Conservation (phyloP, 2,797 vertebrate species). For the Phataginus tricuspis region DNA sequence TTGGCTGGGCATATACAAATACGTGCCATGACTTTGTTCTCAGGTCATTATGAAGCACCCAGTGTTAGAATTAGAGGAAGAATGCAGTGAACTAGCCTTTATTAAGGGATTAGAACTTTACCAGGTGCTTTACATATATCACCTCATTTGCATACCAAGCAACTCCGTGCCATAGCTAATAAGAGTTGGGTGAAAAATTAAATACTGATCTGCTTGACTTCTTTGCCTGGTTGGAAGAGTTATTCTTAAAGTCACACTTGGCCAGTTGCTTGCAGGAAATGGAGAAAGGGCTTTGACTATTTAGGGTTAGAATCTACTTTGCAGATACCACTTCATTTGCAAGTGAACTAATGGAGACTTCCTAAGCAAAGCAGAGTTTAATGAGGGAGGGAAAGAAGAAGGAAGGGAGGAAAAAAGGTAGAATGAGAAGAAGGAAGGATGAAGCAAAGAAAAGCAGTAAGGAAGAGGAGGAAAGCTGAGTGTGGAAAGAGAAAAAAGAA, state of each 20-base stretch:
- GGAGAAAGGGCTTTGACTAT: neutral
- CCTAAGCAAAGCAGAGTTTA: neutral
- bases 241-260: constrained; percentile 4
- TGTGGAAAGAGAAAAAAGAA: neutral
- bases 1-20: neutral
- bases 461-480: neutral
- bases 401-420: neutral
- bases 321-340: neutral
- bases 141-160: neutral
- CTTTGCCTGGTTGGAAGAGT: neutral
- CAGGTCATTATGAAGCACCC: neutral
- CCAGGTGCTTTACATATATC: neutral
- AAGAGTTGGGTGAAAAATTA: neutral
- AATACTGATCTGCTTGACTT: neutral
- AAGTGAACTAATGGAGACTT: neutral
- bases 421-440: neutral
- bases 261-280: neutral
- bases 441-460: neutral
- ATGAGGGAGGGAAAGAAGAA: neutral
- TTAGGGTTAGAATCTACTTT: neutral
- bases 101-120: neutral
- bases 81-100: constrained; percentile 3
- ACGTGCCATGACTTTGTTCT: neutral
- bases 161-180: neutral
- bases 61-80: neutral